Conservation (phyloP, 2,888 invertebrate genomes). For the Dimorphilus gyrociliatus region DNA sequence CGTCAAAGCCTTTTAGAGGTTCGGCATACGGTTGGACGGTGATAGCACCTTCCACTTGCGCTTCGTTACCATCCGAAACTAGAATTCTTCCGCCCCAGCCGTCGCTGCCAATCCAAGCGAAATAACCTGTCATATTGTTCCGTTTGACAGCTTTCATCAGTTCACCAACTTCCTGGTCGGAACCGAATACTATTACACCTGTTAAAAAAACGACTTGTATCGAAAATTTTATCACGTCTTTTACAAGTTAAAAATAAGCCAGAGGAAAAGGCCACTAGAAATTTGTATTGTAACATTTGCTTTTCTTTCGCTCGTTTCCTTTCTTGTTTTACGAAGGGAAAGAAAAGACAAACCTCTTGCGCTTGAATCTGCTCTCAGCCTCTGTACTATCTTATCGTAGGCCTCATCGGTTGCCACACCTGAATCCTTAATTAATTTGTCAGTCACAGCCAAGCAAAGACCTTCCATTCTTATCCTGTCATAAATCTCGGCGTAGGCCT, state of each 20-base stretch:
- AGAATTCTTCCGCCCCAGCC: conserved; percentile 70
- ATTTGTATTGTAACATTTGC: too few relatives aligned
- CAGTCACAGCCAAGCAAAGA: conserved; percentile 85
- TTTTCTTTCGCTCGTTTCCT: too few relatives aligned
- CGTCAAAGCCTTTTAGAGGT: conserved; percentile 47
- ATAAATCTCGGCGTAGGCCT: conserved; percentile 87
- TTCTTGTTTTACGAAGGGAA: not conserved
- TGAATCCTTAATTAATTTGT: conserved; percentile 83
- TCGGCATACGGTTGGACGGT: conserved; percentile 86
- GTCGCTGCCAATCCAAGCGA: conserved; percentile 90
- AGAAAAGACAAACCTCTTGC: not conserved
- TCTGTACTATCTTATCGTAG: conserved; percentile 62
- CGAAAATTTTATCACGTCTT: too few relatives aligned
- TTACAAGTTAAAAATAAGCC: too few relatives aligned
- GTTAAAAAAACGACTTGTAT: conserved; percentile 1
- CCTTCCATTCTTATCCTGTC: conserved; percentile 61
- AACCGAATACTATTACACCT: conserved; percentile 88
- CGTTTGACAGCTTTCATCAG: conserved; percentile 81
- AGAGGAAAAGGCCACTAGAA: too few relatives aligned
- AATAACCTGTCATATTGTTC: conserved; percentile 67
- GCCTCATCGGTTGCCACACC: conserved; percentile 53
- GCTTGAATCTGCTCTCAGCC: conserved; percentile 23
- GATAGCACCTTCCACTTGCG: conserved; percentile 65
- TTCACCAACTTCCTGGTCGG: conserved; percentile 88
- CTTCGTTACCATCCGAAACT: conserved; percentile 26